These are phyloP conservation scores for Beaufortia kweichowensis DNA, from an alignment of 2,113 vertebrate species.

Conservation along the genomic window DNA sequence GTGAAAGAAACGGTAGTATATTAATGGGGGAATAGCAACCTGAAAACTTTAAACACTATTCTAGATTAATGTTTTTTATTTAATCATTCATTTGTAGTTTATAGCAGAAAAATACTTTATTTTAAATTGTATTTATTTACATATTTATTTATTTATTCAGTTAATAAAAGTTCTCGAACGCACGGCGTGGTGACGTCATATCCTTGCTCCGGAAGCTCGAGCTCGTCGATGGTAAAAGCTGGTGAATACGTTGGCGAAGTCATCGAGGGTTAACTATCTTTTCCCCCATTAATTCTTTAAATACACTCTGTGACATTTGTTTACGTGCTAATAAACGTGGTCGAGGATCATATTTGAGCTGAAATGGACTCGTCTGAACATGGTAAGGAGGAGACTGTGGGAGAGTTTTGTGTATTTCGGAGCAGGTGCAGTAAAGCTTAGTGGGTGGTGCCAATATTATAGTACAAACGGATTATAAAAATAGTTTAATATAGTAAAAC, in stretches of 20 bases:
- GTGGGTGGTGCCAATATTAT: slow-evolving; percentile 2
- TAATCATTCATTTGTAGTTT: too few relatives aligned
- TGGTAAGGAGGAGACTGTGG: slow-evolving; percentile 30
- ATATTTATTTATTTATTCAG: too few relatives aligned
- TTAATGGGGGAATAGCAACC: too few relatives aligned
- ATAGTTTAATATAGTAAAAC: not conserved
- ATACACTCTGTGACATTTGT: not conserved
- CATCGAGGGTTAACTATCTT: not conserved
- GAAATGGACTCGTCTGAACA: slow-evolving; percentile 51
- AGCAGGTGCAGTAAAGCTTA: not conserved
- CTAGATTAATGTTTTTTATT: too few relatives aligned
- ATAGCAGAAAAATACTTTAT: too few relatives aligned
- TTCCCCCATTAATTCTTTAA: not conserved
- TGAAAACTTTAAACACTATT: too few relatives aligned
- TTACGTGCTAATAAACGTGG: not conserved
- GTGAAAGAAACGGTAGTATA: too few relatives aligned
- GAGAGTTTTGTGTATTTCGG: not conserved
- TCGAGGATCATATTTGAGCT: not conserved
- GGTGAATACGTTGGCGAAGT: not conserved
- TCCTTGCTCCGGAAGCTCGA: slow-evolving; percentile 40
- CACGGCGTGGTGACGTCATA: slow-evolving; percentile 32
- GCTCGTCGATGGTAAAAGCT: not conserved
- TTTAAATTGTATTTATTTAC: too few relatives aligned
- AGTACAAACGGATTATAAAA: not conserved
- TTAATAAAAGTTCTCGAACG: not conserved